Evolutionary conservation across 2,113 vertebrate genomes (phyloP).

Genomic region (Macroglossus sobrinus): DNA sequence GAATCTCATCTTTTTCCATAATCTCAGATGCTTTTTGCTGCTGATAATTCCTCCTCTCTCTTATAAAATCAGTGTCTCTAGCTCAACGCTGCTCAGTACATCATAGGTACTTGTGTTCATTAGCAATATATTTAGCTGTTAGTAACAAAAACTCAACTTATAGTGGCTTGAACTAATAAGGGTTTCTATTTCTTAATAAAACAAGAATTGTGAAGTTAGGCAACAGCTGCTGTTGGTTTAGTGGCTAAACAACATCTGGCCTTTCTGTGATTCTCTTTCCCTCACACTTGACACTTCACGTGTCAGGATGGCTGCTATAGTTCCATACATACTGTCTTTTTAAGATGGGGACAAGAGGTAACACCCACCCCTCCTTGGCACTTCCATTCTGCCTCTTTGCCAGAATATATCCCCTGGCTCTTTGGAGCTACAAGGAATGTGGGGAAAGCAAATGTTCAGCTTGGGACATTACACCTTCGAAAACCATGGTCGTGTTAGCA

Average conservation of each 20-base stretch:
- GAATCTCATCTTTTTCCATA: neutral
- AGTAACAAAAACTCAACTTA: neutral
- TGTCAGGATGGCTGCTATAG: neutral
- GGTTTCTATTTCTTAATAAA: conserved; percentile 38
- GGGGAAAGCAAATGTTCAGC: neutral
- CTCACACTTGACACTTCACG: neutral
- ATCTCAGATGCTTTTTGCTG: neutral
- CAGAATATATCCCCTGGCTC: neutral
- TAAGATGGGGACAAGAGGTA: neutral
- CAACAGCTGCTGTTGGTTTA: neutral
- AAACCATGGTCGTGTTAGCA: neutral
- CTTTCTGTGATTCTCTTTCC: neutral
- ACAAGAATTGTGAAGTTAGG: neutral
- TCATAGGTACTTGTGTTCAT: neutral
- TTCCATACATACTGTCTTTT: neutral
- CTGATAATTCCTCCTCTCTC: neutral
- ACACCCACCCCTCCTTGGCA: too few relatives aligned
- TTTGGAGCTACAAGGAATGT: neutral
- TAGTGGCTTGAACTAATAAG: conserved; percentile 6
- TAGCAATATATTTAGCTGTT: conserved; percentile 5
- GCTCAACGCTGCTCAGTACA: neutral
- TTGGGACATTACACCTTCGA: neutral
- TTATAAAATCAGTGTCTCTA: neutral
- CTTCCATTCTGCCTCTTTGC: neutral
- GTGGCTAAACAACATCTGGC: neutral